phyloP scores from a whole-genome alignment of 2,113 vertebrate species.

The Puma concolor region DNA sequence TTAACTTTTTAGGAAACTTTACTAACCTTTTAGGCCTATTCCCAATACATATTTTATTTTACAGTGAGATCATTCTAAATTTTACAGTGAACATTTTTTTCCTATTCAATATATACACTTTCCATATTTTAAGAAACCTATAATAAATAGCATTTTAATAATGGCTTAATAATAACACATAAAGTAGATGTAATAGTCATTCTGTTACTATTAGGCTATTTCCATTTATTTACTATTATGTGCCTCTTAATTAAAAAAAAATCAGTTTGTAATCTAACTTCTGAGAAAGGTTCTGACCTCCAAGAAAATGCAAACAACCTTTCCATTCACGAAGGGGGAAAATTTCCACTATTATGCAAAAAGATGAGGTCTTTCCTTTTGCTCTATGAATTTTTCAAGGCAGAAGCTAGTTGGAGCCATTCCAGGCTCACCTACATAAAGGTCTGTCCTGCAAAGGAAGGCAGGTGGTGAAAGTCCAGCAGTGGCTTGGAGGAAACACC shows the following conservation, averaged over 20 bases:
- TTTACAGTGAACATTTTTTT: background rate
- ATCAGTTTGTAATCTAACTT: background rate
- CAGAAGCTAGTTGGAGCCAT: background rate
- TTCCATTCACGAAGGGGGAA: background rate
- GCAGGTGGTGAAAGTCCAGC: background rate
- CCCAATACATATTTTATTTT: background rate
- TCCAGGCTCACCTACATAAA: background rate
- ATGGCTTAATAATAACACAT: background rate
- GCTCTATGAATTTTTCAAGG: background rate
- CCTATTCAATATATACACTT: conserved; percentile 2
- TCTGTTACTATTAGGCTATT: background rate
- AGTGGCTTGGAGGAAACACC: background rate
- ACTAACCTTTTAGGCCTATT: conserved; percentile 9
- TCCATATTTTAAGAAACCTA: background rate
- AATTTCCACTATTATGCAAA: background rate
- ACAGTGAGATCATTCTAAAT: background rate
- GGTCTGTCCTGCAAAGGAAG: background rate
- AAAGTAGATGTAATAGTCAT: background rate
- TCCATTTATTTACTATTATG: background rate
- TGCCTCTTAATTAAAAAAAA: background rate
- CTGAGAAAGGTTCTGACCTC: background rate
- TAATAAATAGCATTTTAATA: background rate
- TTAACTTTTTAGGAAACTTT: background rate
- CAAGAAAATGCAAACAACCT: background rate
- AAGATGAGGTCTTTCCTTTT: background rate